Evolutionary conservation across 2,797 vertebrate species (phyloP), one percentile per base, ranked within the genome.

Genomic region (Acanthornis magna): DNA sequence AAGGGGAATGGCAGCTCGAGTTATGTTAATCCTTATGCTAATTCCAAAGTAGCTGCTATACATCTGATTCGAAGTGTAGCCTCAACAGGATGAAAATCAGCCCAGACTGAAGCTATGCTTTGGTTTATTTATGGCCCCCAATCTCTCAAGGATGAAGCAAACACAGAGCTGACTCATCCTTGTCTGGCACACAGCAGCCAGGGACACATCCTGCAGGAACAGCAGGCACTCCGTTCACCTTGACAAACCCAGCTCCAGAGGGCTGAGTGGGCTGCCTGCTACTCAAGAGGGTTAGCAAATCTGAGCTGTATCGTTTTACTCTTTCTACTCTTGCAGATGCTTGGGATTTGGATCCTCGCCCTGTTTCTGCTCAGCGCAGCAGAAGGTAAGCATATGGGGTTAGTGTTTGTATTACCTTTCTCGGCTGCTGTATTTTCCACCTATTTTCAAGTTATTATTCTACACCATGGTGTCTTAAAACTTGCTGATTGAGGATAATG

Each of bases 241-340:
- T 4, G 27, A 51, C 16, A 55, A 70, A 58, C 17, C 42, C 51
- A 79, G 54, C 66, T 79, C 27, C 62, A 66, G 62, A 54, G 87
- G 53, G 29, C 19, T 78, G 85, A 51, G n/a, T 2, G 17, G 2
- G 3, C 40, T 3, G 2, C 51, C 51, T 76, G 50, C 21, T 66
- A 29, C 75, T 29, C 4, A 1, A 60, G n/a, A 1, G 0, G 20
- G 16, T 36, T 38, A 68, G 32, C 30, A 82, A 66, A 40, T 48
- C 50, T 67, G 65, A 74, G 27, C 25, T 77, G 34, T n/a, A n/a
- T n/a, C n/a, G n/a, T n/a, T n/a, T 66, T 79, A 65, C 66, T 93
- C 76, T 95, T 86, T 92, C 75, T 87, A 1, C 73, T 43, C 5
- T 96, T 97, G 81, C 76, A 97, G 97, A 97, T 97, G 96, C 23